phyloP scores from a whole-genome alignment of 2,888 invertebrate genomes.

The Hypolimnas misippus region DNA sequence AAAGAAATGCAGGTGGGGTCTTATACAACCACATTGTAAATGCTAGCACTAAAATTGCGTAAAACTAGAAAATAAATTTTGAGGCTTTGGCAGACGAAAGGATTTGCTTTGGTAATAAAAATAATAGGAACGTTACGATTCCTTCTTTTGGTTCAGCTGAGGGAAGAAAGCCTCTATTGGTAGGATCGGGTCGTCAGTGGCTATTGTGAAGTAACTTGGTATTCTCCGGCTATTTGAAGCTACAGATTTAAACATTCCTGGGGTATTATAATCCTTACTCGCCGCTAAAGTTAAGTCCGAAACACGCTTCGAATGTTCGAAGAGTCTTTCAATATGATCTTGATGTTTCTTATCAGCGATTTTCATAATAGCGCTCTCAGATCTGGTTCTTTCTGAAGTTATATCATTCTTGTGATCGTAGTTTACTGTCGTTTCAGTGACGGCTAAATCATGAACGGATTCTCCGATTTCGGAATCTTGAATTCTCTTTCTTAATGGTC shows the following conservation, averaged over 20 bases:
- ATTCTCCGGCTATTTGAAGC: slow-evolving; percentile 85
- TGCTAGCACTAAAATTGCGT: slow-evolving; percentile 41
- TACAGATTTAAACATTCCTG: slow-evolving; percentile 88
- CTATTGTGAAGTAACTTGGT: slow-evolving; percentile 88
- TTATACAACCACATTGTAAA: slow-evolving; percentile 37
- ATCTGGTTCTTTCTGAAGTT: slow-evolving; percentile 75
- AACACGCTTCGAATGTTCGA: slow-evolving; percentile 86
- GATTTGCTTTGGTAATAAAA: slow-evolving; percentile 67
- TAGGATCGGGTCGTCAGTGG: slow-evolving; percentile 90
- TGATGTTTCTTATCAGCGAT: slow-evolving; percentile 81
- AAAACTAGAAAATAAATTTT: slow-evolving; percentile 46
- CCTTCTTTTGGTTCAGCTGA: slow-evolving; percentile 86
- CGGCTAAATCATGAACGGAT: slow-evolving; percentile 69
- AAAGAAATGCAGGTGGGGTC: slow-evolving; percentile 42
- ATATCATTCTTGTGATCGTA: slow-evolving; percentile 64
- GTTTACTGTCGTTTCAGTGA: slow-evolving; percentile 61
- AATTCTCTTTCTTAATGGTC: slow-evolving; percentile 69
- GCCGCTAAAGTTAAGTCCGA: slow-evolving; percentile 90
- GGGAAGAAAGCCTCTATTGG: slow-evolving; percentile 93
- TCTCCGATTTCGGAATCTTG: slow-evolving; percentile 71
- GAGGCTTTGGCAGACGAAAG: slow-evolving; percentile 75
- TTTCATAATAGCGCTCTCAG: slow-evolving; percentile 84
- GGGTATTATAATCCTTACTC: slow-evolving; percentile 88
- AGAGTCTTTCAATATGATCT: slow-evolving; percentile 68
- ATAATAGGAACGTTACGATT: slow-evolving; percentile 69